Percentiles rank a stretch among this genome's conserved stretches.
Conservation (phyloP, 35 echinoderm and acorn worm genomes). For the Heliocidaris tuberculata region DNA sequence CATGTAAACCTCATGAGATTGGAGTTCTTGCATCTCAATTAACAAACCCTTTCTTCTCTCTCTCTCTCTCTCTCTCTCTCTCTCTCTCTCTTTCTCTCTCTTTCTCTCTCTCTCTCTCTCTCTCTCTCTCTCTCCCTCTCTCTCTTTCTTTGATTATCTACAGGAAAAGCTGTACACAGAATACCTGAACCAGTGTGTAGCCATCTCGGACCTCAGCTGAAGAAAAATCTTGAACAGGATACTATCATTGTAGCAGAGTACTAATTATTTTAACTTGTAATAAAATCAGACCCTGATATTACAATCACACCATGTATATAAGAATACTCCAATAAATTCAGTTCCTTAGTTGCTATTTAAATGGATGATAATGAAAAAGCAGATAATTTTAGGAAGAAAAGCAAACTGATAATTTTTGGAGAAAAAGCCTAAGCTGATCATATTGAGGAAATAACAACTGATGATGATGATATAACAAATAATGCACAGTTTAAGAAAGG, state of each 20-base stretch:
- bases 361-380: too few species aligned
- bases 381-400: too few species aligned
- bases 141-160: conserved; percentile 34
- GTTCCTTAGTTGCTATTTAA: too few species aligned
- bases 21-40: not conserved
- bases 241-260: not conserved
- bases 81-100: conserved; percentile 49
- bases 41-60: not conserved
- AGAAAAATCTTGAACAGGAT: not conserved
- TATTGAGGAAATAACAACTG: too few species aligned
- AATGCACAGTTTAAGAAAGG: too few species aligned
- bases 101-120: conserved; percentile 47
- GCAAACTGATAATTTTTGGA: too few species aligned
- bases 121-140: conserved; percentile 46
- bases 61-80: conserved; percentile 48
- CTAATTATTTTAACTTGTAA: not conserved
- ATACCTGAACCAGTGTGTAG: conserved; percentile 87
- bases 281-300: not conserved
- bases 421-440: too few species aligned
- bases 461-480: too few species aligned
- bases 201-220: conserved; percentile 74
- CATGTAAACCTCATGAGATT: too few species aligned
- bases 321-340: too few species aligned
- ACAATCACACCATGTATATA: not conserved
- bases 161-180: conserved; percentile 94